These are phyloP conservation scores for Schrankia costaestrigalis DNA, from an alignment of 2,888 invertebrate species.

Conservation along the genomic window DNA sequence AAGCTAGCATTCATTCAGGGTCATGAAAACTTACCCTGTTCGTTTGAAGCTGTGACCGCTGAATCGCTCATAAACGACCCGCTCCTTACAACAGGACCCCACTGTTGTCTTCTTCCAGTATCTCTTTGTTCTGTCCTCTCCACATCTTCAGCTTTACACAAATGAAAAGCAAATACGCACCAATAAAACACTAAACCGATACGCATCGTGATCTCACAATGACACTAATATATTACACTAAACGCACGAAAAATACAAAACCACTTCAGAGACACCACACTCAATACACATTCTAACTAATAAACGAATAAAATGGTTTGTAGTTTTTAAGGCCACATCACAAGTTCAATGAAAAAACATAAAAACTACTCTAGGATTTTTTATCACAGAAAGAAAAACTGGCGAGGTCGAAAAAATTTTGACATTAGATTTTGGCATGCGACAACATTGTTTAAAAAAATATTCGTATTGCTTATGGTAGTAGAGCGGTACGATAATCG, in stretches of 20 bases:
- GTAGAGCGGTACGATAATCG: conserved; percentile 28
- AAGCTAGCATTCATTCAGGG: conserved; percentile 45
- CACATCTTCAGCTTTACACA: conserved; percentile 72
- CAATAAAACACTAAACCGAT: conserved; percentile 76
- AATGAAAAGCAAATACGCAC: conserved; percentile 75
- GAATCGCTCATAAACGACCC: conserved; percentile 62
- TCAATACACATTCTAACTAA: conserved; percentile 71
- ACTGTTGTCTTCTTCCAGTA: conserved; percentile 63
- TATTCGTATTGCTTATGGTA: conserved; percentile 15
- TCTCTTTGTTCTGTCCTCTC: conserved; percentile 71
- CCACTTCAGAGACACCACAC: conserved; percentile 53
- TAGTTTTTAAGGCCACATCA: conserved; percentile 63
- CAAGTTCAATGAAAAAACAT: conserved; percentile 58
- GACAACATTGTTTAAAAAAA: conserved; percentile 22
- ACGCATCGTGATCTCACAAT: conserved; percentile 76
- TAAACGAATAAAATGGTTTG: conserved; percentile 43
- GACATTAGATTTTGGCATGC: conserved; percentile 35
- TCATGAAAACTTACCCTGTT: conserved; percentile 66
- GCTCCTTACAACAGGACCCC: conserved; percentile 64
- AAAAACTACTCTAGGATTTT: conserved; percentile 51
- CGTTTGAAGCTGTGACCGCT: conserved; percentile 58
- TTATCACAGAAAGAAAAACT: conserved; percentile 57
- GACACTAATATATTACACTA: conserved; percentile 66
- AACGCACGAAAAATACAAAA: conserved; percentile 58
- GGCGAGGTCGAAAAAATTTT: conserved; percentile 55